Evolutionary conservation across 1,140 invertebrate genomes (phyloP), one percentile per base, ranked within the genome.

Genomic region (Sminthurinus signatus): DNA sequence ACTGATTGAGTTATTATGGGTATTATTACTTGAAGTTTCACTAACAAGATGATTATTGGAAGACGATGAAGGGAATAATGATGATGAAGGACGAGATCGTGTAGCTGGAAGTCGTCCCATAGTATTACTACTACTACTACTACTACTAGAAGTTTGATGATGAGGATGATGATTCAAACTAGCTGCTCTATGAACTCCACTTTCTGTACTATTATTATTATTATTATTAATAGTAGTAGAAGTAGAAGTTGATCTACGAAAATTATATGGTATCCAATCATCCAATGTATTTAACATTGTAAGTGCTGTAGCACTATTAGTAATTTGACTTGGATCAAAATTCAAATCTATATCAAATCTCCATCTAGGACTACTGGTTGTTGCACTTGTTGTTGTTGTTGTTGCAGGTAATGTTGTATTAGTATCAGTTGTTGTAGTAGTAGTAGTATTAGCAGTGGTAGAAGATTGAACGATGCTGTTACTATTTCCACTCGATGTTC

Each of bases 301-400:
- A 39, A 52, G 36, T 28, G 43, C 65, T 2, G 57, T 43, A 8
- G 55, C 44, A 19, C 25, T 32, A 8, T 25, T 17, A n/a, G 67
- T 50, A 23, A 64, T 48, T 14, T 65, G 31, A 27, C 65, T 58
- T 1, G 65, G 69, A 42, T 71, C 63, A 57, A 71, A 65, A 32
- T 64, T 68, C n/a, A 70, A 52, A 46, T 70, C 69, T 44, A 70
- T 62, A 50, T 68, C 67, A 39, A 68, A 65, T 44, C 67, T 25
- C 67, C 62, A 68, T 60, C 65, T 29, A 32, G 55, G 50, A 59
- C 17, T 31, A 17, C 27, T 46, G 4, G 25, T 28, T 39, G 2
- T 59, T 23, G 1, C 28, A 10, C 27, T 59, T 21, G 32, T 44
- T 25, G 32, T 44, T 52, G 29, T 5, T 5, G 23, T 39, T 39